phyloP scores from a whole-genome alignment of 2,113 vertebrate species.

The Dermatemys mawii region DNA sequence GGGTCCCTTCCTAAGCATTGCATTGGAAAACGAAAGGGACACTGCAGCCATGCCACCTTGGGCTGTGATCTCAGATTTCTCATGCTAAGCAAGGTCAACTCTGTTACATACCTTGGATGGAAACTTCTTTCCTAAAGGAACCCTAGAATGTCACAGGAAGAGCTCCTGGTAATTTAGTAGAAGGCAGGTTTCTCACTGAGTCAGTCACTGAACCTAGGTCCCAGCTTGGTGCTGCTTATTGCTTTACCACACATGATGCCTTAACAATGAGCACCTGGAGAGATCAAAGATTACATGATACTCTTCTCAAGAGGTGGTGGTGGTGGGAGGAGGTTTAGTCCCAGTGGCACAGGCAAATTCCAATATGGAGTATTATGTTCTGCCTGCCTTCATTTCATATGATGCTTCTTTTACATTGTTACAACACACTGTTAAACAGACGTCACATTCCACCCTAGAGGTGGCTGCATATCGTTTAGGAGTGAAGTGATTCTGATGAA shows the following conservation, averaged over 20 bases:
- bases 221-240: background rate
- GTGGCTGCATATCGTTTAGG: background rate
- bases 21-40: constrained; percentile 49
- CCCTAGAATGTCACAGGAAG: background rate
- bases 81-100: background rate
- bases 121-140: constrained; percentile 20
- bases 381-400: background rate
- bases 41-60: constrained; percentile 42
- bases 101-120: background rate
- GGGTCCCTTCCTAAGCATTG: constrained; percentile 3
- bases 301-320: background rate
- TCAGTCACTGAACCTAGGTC: background rate
- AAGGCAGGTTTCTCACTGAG: background rate
- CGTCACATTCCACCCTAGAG: background rate
- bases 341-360: too few relatives aligned
- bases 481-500: background rate
- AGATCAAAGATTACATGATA: background rate
- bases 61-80: constrained; percentile 60
- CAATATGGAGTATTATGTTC: too few relatives aligned
- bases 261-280: background rate
- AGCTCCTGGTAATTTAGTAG: background rate
- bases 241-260: background rate
- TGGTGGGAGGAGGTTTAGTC: background rate
- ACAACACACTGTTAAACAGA: background rate
- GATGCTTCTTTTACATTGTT: background rate